A percentile compares a stretch with the other conserved stretches of the same genome.
These are phyloP conservation scores for Myiozetetes cayanensis DNA, from an alignment of 2,113 vertebrate genomes.

Conservation along the genomic window DNA sequence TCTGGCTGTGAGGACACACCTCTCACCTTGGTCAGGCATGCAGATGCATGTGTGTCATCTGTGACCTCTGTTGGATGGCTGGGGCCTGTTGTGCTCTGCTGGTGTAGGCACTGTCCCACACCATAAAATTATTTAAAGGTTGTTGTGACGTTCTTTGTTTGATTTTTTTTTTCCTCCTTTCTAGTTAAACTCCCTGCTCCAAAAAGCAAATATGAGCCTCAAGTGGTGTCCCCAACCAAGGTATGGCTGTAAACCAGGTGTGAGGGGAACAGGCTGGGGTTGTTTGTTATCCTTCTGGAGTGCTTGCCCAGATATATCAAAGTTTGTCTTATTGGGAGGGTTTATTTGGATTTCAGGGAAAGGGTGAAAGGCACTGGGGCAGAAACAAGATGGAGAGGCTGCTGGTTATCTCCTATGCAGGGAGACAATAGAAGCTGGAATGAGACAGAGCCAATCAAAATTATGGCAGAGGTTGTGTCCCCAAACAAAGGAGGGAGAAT, in stretches of 20 bases:
- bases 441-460: not conserved
- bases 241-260: slow-evolving; percentile 31
- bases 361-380: not conserved
- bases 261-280: not conserved
- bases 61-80: not conserved
- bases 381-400: not conserved
- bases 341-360: not conserved
- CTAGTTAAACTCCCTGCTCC: slow-evolving; percentile 32
- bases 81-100: not conserved
- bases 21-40: not conserved
- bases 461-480: not conserved
- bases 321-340: not conserved
- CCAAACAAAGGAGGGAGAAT: not conserved
- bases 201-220: not conserved
- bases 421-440: not conserved
- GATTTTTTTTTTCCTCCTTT: not conserved
- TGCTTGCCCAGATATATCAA: not conserved
- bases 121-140: not conserved
- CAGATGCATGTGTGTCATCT: not conserved
- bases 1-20: not conserved
- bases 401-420: not conserved
- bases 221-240: slow-evolving; percentile 27
- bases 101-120: not conserved
- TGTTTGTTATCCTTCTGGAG: not conserved
- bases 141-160: not conserved